phyloP scores from a whole-genome alignment of 2,113 vertebrate genomes.

The Antechinus stuartii region DNA sequence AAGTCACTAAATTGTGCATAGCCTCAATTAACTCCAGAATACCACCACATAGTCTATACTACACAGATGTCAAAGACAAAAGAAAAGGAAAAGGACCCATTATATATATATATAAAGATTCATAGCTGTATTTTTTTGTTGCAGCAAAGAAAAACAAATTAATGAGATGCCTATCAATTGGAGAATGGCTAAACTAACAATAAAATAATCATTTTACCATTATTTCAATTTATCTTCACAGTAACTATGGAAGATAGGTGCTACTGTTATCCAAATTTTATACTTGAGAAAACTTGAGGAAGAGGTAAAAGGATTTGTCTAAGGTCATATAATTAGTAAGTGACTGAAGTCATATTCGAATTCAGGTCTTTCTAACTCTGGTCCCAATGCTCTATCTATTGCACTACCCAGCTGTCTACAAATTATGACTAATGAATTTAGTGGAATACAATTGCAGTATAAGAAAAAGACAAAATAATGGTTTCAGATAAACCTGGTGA shows the following conservation, averaged over 20 bases:
- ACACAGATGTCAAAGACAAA: neutral
- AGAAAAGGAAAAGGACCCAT: neutral
- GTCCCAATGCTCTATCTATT: neutral
- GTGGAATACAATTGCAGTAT: neutral
- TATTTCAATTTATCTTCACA: neutral
- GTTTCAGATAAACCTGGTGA: neutral
- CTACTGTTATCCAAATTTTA: neutral
- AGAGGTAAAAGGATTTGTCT: neutral
- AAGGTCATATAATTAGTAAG: neutral
- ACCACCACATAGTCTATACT: neutral
- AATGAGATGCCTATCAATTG: neutral
- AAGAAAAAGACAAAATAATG: neutral
- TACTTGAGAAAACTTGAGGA: neutral
- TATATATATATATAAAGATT: neutral
- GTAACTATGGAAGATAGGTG: neutral
- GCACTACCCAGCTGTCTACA: too few relatives aligned
- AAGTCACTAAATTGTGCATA: neutral
- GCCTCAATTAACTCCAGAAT: neutral
- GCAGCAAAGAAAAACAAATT: neutral
- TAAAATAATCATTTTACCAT: neutral
- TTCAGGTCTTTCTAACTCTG: neutral
- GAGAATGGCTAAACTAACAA: neutral
- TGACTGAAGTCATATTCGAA: neutral
- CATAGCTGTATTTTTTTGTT: neutral
- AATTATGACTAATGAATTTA: neutral